phyloP scores from a whole-genome alignment of 1,140 invertebrate genomes.

The Riptortus pedestris region DNA sequence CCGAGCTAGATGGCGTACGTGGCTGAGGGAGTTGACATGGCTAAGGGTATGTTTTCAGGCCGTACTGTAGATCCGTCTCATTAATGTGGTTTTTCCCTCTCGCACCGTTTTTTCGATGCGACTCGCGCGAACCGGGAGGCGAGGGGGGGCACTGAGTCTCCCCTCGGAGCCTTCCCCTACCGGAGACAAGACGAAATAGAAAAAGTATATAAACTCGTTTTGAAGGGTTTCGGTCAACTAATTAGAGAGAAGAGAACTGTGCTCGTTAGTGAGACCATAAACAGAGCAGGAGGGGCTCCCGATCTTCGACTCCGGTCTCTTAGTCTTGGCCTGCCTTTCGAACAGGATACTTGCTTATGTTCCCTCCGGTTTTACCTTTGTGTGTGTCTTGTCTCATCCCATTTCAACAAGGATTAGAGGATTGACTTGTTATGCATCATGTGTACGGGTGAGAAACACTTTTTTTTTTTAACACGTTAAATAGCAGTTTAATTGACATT shows the following conservation, averaged over 20 bases:
- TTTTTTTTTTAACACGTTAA: too few relatives aligned
- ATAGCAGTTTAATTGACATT: too few relatives aligned
- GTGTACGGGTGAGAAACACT: too few relatives aligned
- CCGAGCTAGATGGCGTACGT: too few relatives aligned
- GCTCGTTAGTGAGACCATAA: conserved; percentile 8
- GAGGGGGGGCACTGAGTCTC: background rate
- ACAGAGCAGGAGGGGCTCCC: background rate
- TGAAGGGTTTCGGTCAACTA: conserved; percentile 13
- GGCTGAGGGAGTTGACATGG: too few relatives aligned
- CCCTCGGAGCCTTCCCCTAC: background rate
- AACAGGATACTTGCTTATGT: too few relatives aligned
- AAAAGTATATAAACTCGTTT: conserved; percentile 15
- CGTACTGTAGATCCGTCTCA: background rate
- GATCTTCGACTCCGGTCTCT: background rate
- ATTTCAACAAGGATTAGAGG: too few relatives aligned
- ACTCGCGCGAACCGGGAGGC: too few relatives aligned
- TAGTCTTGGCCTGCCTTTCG: background rate
- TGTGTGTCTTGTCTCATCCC: too few relatives aligned
- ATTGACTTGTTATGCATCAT: too few relatives aligned
- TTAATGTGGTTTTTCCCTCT: background rate
- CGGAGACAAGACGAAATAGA: background rate
- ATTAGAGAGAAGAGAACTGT: background rate
- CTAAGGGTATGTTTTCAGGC: background rate
- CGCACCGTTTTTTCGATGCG: background rate
- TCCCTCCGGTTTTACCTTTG: too few relatives aligned